phyloP scores from a whole-genome alignment of 2,113 vertebrate species.

The Rissa tridactyla region DNA sequence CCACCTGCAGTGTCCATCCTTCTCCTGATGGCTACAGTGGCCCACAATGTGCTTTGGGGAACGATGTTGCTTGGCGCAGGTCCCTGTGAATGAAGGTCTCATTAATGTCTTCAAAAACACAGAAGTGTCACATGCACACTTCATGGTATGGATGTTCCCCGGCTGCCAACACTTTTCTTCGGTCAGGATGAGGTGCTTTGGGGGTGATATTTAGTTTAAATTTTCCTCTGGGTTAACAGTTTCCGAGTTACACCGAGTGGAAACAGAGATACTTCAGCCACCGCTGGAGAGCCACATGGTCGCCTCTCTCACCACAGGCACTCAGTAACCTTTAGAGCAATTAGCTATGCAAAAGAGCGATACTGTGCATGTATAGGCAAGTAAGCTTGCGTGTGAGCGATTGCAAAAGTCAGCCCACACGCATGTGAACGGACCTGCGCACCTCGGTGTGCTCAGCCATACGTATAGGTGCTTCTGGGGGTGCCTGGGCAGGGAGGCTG shows the following conservation, averaged over 20 bases:
- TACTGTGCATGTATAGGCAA: not conserved
- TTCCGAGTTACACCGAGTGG: not conserved
- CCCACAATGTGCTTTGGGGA: accelerated
- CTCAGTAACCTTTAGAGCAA: accelerated
- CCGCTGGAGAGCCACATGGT: accelerated
- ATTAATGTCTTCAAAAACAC: not conserved
- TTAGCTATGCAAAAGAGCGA: not conserved
- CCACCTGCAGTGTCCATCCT: not conserved
- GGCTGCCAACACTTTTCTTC: not conserved
- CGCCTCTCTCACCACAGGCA: accelerated
- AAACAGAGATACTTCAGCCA: not conserved
- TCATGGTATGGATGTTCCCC: accelerated
- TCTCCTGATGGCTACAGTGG: not conserved
- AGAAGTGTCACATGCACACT: accelerated
- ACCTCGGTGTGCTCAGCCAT: not conserved
- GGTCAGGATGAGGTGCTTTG: not conserved
- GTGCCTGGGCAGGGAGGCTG: not conserved
- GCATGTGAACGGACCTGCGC: not conserved
- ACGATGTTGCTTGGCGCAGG: accelerated
- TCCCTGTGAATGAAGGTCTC: not conserved
- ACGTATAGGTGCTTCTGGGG: not conserved
- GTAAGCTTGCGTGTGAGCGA: not conserved
- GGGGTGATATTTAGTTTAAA: not conserved
- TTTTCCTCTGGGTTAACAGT: not conserved
- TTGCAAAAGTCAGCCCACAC: accelerated